Conservation (phyloP, 2,888 invertebrate genomes). For the Stramonita haemastoma region DNA sequence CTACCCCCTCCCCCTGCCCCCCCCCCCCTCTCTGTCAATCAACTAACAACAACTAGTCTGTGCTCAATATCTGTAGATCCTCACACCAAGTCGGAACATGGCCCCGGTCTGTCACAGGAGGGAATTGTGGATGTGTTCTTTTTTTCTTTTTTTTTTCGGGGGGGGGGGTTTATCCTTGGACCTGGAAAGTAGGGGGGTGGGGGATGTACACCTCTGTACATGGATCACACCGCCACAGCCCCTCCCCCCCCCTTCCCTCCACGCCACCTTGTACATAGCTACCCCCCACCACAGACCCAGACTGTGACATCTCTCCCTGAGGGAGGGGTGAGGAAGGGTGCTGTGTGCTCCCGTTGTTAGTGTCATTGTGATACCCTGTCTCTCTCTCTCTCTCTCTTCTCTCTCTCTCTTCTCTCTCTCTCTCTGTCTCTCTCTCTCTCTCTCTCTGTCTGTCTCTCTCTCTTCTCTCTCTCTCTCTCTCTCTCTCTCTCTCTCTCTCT, state of each 20-base stretch:
- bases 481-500: too few relatives aligned
- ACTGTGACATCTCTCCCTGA: too few relatives aligned
- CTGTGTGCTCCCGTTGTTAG: constrained; percentile 14
- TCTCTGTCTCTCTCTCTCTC: too few relatives aligned
- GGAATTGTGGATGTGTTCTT: not conserved
- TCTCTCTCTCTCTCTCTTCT: too few relatives aligned
- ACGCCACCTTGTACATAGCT: not conserved
- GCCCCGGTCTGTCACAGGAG: too few relatives aligned
- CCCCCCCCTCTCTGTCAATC: too few relatives aligned
- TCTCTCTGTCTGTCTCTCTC: too few relatives aligned
- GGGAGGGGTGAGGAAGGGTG: not conserved
- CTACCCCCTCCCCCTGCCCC: not conserved
- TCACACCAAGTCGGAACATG: too few relatives aligned
- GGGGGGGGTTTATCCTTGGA: too few relatives aligned
- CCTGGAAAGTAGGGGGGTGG: not conserved
- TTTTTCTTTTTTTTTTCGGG: not conserved
- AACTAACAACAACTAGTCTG: not conserved
- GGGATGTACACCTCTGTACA: not conserved
- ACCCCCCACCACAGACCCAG: too few relatives aligned
- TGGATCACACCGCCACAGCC: not conserved
- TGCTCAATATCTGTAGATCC: constrained; percentile 1
- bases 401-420: too few relatives aligned
- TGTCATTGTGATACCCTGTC: constrained; percentile 26
- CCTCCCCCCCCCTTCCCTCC: not conserved
- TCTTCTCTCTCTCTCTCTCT: too few relatives aligned